Conservation (phyloP, 1,140 invertebrate genomes). For the Bombus waltoni region DNA sequence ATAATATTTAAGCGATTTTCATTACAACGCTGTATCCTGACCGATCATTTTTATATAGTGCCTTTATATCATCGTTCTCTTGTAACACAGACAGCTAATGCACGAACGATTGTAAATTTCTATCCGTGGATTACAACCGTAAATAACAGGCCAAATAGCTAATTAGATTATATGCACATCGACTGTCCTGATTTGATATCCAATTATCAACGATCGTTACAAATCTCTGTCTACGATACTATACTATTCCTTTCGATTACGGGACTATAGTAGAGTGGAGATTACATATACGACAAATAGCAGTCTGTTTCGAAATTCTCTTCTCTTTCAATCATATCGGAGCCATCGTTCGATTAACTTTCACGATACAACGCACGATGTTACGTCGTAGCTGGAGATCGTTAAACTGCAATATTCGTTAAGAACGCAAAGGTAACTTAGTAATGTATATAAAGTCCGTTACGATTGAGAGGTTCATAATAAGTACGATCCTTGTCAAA, state of each 20-base stretch:
- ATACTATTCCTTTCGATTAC: background rate
- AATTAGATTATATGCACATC: slow-evolving; percentile 6
- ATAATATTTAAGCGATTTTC: too few relatives aligned
- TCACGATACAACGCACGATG: background rate
- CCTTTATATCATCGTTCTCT: background rate
- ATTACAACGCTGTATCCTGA: too few relatives aligned
- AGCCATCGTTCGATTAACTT: background rate
- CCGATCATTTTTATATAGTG: background rate
- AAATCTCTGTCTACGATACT: background rate
- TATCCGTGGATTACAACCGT: background rate
- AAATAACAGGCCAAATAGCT: background rate
- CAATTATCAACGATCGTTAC: background rate
- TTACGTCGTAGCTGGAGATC: background rate
- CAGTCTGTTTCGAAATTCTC: slow-evolving; percentile 3
- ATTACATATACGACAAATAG: background rate
- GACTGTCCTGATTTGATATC: background rate
- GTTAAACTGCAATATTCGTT: background rate
- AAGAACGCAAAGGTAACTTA: too few relatives aligned
- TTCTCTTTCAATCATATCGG: background rate
- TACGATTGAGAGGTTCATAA: too few relatives aligned
- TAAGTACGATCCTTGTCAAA: too few relatives aligned
- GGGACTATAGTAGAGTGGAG: background rate
- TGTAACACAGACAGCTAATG: too few relatives aligned
- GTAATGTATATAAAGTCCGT: too few relatives aligned
- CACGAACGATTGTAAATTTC: background rate